phyloP scores from a whole-genome alignment of 2,797 vertebrate genomes.

The Stomatorhinus walkeri region DNA sequence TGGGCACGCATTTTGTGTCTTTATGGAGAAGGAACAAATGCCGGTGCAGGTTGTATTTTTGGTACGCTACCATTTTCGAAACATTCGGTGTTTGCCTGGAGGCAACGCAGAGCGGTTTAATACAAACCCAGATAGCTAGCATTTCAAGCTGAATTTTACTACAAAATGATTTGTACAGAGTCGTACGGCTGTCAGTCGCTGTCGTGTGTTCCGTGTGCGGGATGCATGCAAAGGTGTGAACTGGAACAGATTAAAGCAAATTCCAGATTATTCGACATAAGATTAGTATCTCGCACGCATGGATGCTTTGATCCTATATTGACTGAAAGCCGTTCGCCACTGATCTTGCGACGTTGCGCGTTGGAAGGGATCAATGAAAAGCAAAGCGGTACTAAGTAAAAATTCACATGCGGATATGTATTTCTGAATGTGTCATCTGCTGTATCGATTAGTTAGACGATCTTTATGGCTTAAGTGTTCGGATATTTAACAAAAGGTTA shows the following conservation, averaged over 20 bases:
- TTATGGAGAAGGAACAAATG: background rate
- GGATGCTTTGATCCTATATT: slow-evolving; percentile 16
- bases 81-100: background rate
- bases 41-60: background rate
- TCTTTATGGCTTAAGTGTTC: background rate
- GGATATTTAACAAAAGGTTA: background rate
- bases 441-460: background rate
- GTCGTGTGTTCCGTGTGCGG: background rate
- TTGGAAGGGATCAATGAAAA: background rate
- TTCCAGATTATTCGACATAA: background rate
- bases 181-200: background rate
- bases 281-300: slow-evolving; percentile 17
- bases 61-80: background rate
- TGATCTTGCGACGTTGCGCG: background rate
- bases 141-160: background rate
- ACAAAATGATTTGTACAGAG: background rate
- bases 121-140: background rate
- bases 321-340: background rate
- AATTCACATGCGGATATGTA: background rate
- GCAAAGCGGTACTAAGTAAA: background rate
- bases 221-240: background rate
- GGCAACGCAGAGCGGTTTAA: background rate
- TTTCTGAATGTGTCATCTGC: background rate
- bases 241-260: background rate
- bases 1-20: background rate